Evolutionary conservation across 2,888 invertebrate species (phyloP).

Genomic region (Lepidonotus clava): DNA sequence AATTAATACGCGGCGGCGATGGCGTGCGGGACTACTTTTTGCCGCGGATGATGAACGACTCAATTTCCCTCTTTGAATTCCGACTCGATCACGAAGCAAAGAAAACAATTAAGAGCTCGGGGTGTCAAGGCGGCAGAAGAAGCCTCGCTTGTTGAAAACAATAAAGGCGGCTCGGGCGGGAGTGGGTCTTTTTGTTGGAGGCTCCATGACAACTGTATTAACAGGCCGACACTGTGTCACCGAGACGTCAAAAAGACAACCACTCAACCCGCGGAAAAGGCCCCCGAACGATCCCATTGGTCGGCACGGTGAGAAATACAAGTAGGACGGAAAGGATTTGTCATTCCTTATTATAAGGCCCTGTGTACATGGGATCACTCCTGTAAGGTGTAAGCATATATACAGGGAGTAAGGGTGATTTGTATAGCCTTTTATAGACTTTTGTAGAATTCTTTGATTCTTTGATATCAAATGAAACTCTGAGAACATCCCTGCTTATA

Average conservation of each 20-base stretch:
- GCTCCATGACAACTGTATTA: slow-evolving; percentile 35
- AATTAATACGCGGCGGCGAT: slow-evolving; percentile 1
- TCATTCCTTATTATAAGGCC: no score
- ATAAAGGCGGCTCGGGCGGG: slow-evolving; percentile 31
- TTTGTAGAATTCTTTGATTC: background rate
- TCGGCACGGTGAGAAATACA: background rate
- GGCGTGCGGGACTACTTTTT: slow-evolving; percentile 2
- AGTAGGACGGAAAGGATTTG: no score
- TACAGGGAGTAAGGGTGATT: no score
- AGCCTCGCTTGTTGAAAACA: slow-evolving; percentile 37
- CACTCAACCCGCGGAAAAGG: background rate
- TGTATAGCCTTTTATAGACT: no score
- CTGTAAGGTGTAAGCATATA: background rate
- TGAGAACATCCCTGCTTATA: no score
- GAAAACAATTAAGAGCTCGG: slow-evolving; percentile 44
- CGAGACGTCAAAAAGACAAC: background rate
- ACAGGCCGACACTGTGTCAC: background rate
- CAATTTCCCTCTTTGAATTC: slow-evolving; percentile 51
- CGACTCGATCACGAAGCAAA: slow-evolving; percentile 15
- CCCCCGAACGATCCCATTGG: background rate
- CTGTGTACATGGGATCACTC: no score
- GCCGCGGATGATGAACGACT: slow-evolving; percentile 24
- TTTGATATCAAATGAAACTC: background rate
- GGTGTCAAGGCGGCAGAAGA: slow-evolving; percentile 24
- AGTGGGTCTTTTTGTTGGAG: background rate